Evolutionary conservation across 2,888 invertebrate genomes (phyloP), one percentile per base, ranked within the genome.

Genomic region (Anoplius nigerrimus): DNA sequence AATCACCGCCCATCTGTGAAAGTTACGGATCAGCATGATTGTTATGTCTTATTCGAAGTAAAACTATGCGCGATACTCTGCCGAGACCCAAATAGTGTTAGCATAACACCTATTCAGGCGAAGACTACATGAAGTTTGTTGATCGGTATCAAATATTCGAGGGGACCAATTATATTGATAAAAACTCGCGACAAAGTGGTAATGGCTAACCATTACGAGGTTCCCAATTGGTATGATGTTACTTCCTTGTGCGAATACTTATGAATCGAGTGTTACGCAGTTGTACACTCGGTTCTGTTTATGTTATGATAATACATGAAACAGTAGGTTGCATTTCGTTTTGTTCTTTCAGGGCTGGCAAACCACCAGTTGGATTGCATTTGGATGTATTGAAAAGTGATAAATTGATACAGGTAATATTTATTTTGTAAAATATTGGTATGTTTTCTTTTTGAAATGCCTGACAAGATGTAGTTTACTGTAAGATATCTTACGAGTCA

Each of bases 361-460:
- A 98, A 90, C 98, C 99, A 69, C 97, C 98, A 15, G 95, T 97
- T 51, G 99, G 99, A 15, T 92, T 98, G 62, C 99, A 99, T 90
- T 93, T 99, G 86, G 99, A 99, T 90, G 99, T 99, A 8, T 90
- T 97, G 76, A 99, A 99, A 90, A 98, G 97, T 43, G 97, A 97
- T 72, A 98, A 98, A 90, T 91, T 99, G 72, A 95, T 99, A 72
- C 98, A 99, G 91, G 90, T 91, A 81, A 81, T 45, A 54, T n/a
- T 11, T 42, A 34, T 8, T 34, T 34, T 34, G 11, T 34, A 34
- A 6, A 24, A 13, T 34, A 11, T 48, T 8, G 16, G n/a, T 16
- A 48, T 48, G 1, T 48, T 48, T 48, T 13, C 48, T 48, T 16
- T 48, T 34, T 13, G 11, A 13, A 34, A 11, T 34, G 34, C 34